Evolutionary conservation across 2,888 invertebrate species (phyloP), one percentile per base, ranked within the genome.

Genomic region (Orgyia antiqua): DNA sequence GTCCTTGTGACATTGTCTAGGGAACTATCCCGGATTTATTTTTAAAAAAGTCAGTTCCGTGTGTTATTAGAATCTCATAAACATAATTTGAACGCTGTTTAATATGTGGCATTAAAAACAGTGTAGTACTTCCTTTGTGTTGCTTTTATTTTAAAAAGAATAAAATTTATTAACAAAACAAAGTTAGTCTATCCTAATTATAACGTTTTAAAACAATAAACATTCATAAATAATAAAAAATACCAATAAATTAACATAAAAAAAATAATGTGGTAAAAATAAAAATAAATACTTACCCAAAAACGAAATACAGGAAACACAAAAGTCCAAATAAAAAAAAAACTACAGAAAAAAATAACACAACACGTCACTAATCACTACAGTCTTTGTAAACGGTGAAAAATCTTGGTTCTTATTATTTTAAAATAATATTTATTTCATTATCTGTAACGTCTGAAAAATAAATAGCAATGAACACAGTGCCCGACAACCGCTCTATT

Each of bases 281-380:
- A 35, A 55, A 39, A 54, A 68, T 68, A 24, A 42, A 36, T 56
- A 84, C 84, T 83, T 61, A 83, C 83, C 83, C 69, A 68, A 13
- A 45, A 61, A 69, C 61, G 57, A 39, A 57, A 60, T 72, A 61
- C 51, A 52, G 61, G 58, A 53, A 70, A 70, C 74, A 70, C 77
- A 77, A 78, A 48, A 71, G 76, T 83, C 82, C 82, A 75, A 69
- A 48, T 29, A 57, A 51, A 58, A 55, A 24, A 20, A 9, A 49
- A 41, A 42, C 39, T 38, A 39, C 51, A 57, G 58, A 53, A 50
- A 51, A 64, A 66, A 67, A 64, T 61, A 72, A 68, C 84, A 84
- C 83, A 71, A 77, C 84, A 86, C 83, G 77, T 63, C 84, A 80
- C 84, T 69, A 67, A 52, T 53, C 84, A 84, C 84, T 68, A 78